A percentile compares a stretch with the other conserved stretches of the same genome.
Conservation (phyloP, 2,113 vertebrate species). For the Tenebrosternarchus preto region DNA sequence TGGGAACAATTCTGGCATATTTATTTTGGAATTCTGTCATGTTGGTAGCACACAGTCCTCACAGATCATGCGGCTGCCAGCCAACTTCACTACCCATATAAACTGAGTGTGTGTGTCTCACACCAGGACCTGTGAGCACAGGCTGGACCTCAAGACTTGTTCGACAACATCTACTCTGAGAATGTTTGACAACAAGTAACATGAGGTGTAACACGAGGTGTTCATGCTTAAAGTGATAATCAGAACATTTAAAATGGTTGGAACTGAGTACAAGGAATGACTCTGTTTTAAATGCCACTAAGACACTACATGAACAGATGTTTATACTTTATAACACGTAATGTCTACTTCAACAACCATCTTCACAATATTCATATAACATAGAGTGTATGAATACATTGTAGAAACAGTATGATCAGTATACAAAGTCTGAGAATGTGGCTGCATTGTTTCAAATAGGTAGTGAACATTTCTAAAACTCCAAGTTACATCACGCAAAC, state of each 20-base stretch:
- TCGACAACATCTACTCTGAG: background rate
- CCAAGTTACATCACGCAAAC: background rate
- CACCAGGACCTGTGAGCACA: background rate
- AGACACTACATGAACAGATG: background rate
- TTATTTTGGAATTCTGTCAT: no score
- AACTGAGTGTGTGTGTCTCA: constrained; percentile 3
- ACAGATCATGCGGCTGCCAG: background rate
- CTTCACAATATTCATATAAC: constrained; percentile 23
- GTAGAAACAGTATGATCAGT: constrained; percentile 38
- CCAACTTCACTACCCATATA: background rate
- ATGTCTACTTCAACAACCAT: constrained; percentile 9
- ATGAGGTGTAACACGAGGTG: background rate
- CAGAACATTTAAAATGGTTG: no score
- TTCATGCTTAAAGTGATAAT: no score
- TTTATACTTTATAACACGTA: constrained; percentile 13
- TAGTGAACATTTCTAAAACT: constrained; percentile 5
- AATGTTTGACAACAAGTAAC: background rate
- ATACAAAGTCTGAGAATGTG: constrained; percentile 40
- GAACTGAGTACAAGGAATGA: no score
- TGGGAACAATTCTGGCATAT: no score
- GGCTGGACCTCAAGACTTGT: background rate
- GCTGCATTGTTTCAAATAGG: constrained; percentile 9
- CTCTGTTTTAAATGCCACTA: no score
- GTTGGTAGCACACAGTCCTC: background rate
- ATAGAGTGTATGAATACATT: background rate